Conservation (phyloP, 2,888 invertebrate species). For the Celastrina argiolus region DNA sequence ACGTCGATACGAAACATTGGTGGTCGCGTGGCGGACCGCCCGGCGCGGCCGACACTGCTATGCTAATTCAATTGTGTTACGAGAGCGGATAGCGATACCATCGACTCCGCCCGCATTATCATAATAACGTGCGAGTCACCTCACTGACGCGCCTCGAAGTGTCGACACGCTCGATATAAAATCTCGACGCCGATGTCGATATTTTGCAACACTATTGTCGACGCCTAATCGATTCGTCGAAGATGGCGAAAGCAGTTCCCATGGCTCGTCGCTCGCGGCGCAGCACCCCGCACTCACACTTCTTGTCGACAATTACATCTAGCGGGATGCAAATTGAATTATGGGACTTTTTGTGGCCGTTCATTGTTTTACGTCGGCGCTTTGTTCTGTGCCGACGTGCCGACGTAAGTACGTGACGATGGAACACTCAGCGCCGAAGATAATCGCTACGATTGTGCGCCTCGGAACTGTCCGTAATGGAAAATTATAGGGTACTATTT, state of each 20-base stretch:
- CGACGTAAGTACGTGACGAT: constrained; percentile 65
- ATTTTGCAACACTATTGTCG: constrained; percentile 21
- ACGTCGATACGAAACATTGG: constrained; percentile 40
- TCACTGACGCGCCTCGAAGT: constrained; percentile 36
- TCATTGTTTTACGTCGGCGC: constrained; percentile 67
- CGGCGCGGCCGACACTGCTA: constrained; percentile 63
- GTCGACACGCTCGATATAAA: constrained; percentile 49
- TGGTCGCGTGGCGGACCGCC: constrained; percentile 75
- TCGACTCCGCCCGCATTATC: constrained; percentile 70
- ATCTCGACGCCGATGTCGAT: constrained; percentile 19
- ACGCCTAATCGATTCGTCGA: constrained; percentile 67
- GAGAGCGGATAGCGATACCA: constrained; percentile 64
- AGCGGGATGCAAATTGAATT: constrained; percentile 78
- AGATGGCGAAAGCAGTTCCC: constrained; percentile 74
- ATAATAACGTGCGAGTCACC: constrained; percentile 75
- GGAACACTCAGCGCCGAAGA: constrained; percentile 59
- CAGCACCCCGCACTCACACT: constrained; percentile 50
- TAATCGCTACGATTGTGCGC: constrained; percentile 66
- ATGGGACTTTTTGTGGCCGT: constrained; percentile 72
- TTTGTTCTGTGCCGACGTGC: constrained; percentile 57
- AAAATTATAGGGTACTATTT: constrained; percentile 72
- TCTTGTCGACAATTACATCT: constrained; percentile 65
- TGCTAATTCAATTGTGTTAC: constrained; percentile 77
- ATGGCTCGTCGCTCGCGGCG: constrained; percentile 54
- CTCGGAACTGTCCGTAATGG: constrained; percentile 62